These are phyloP conservation scores for Dreissena polymorpha DNA, from an alignment of 1,140 invertebrate genomes.

Conservation along the genomic window DNA sequence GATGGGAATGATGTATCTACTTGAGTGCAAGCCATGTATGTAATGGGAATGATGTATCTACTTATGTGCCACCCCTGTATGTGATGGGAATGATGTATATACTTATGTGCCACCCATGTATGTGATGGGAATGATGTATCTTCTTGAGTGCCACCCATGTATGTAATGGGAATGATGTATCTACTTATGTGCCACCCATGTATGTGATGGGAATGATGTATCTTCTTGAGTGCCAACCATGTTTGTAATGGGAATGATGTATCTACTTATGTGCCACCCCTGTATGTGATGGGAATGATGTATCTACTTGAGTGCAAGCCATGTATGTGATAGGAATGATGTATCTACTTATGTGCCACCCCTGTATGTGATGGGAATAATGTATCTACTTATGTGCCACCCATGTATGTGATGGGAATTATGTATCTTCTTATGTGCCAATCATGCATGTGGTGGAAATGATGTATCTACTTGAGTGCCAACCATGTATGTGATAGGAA, in stretches of 20 bases:
- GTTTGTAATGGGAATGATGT: background rate
- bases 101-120: background rate
- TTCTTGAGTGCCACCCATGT: background rate
- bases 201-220: background rate
- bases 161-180: background rate
- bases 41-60: background rate
- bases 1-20: background rate
- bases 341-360: background rate
- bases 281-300: background rate
- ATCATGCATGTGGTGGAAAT: background rate
- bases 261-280: background rate
- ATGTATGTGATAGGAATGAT: background rate
- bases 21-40: background rate
- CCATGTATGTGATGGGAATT: background rate
- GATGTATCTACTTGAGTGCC: background rate
- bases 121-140: background rate
- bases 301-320: background rate
- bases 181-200: background rate
- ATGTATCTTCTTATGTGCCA: background rate
- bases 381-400: background rate
- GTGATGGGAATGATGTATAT: background rate
- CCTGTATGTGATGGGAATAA: background rate
- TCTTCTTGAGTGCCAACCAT: background rate
- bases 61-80: background rate
- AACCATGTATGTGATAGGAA: background rate